phyloP scores from a whole-genome alignment of 2,888 invertebrate genomes.

The Conus canariensis region DNA sequence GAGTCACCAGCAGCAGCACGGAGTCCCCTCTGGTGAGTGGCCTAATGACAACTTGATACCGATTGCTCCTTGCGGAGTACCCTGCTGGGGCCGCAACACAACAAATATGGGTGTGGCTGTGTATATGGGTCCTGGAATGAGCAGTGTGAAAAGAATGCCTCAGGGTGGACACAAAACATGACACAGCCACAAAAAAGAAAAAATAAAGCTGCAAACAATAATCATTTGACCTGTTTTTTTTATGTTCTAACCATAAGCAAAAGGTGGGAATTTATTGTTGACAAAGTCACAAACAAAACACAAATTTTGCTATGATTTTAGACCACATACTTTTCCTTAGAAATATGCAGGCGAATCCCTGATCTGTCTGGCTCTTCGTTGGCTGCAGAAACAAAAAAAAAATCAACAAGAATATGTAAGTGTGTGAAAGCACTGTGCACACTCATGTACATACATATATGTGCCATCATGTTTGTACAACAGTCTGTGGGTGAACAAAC shows the following conservation, averaged over 20 bases:
- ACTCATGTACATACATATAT: neutral
- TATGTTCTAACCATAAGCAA: neutral
- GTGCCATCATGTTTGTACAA: neutral
- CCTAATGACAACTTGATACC: no score
- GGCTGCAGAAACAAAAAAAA: conserved; percentile 35
- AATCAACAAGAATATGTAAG: neutral
- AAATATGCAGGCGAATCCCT: conserved; percentile 53
- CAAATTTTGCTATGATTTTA: neutral
- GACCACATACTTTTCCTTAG: conserved; percentile 48
- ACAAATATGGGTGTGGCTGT: no score
- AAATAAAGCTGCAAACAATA: neutral
- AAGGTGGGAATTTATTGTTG: no score
- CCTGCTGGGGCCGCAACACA: no score
- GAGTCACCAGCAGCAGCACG: no score
- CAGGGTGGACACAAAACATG: no score
- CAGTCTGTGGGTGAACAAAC: no score
- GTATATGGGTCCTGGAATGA: no score
- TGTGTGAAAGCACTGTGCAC: neutral
- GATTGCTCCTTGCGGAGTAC: no score
- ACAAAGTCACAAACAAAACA: neutral
- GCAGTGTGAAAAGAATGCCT: no score
- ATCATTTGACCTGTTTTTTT: neutral
- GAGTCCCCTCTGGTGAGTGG: no score
- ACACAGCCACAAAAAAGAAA: neutral
- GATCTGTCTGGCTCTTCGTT: conserved; percentile 50